Conservation (phyloP, 2,113 vertebrate genomes). For the Chaetorhynchus papuensis region DNA sequence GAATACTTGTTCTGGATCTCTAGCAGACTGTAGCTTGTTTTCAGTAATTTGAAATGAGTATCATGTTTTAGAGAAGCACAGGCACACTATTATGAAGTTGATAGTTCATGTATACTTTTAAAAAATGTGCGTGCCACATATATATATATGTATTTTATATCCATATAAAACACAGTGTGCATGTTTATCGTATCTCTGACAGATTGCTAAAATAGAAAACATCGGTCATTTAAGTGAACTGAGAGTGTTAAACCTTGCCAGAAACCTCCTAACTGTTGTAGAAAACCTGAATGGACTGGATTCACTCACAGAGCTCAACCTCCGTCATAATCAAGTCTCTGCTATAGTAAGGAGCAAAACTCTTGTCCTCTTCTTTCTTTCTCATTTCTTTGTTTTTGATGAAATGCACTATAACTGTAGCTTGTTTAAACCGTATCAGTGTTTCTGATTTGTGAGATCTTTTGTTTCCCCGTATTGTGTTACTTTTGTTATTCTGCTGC, state of each 20-base stretch:
- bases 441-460: neutral
- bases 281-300: conserved; percentile 86
- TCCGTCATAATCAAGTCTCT: conserved; percentile 86
- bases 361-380: neutral
- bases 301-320: conserved; percentile 87
- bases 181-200: neutral
- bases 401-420: neutral
- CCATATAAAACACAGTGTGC: neutral
- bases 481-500: neutral
- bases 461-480: neutral
- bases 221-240: conserved; percentile 83
- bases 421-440: neutral
- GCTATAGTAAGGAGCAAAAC: conserved; percentile 79
- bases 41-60: neutral
- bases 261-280: conserved; percentile 82
- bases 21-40: neutral
- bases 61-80: neutral
- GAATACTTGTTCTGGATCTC: neutral
- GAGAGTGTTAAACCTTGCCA: conserved; percentile 88
- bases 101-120: neutral
- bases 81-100: neutral
- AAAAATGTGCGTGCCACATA: rapidly evolving
- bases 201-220: conserved; percentile 90
- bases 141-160: neutral
- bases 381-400: neutral